Evolutionary conservation across 1,140 invertebrate genomes (phyloP), one percentile per base, ranked within the genome.

Genomic region (Parasteatoda tepidariorum): DNA sequence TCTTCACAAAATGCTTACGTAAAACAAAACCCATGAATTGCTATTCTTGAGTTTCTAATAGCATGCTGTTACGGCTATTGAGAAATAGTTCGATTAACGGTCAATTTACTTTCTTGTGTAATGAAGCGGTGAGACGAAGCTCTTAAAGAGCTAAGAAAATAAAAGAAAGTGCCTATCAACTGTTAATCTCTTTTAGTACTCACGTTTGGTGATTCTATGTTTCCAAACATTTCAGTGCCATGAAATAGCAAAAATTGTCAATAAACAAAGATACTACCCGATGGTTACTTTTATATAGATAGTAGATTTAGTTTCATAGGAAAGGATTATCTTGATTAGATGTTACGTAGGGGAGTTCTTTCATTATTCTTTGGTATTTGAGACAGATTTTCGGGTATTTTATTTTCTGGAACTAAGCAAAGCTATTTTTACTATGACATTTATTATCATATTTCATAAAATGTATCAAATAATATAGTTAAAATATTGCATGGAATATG

Each of bases 181-280:
- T 66, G 31, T 66, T 78, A 78, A 78, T 78, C 74, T 78, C 38
- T 38, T 54, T 61, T 55, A 48, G 31, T 64, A 66, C 38, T 38
- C 31, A 4, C 55, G 24, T 28, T 78, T 66, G 61, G 61, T 18
- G 34, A 15, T 24, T 5, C 34, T 30, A 31, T 78, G 74, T 78
- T 78, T 64, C 74, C 18, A 78, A 78, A 78, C 74, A 78, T 41
- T 22, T 61, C 11, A 18, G 26, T 26, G 59, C 59, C 22, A 61
- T 48, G 41, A 48, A 26, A 26, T 3, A 48, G 41, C 15, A 26
- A n/a, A 22, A 48, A 70, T 64, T 7, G 28, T 26, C 61, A 33
- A 64, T 64, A 64, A 64, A 64, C 61, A 64, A 64, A 30, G n/a
- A n/a, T n/a, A n/a, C n/a, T n/a, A n/a, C n/a, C n/a, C n/a, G n/a